Evolutionary conservation across 2,113 vertebrate species (phyloP), one percentile per base, ranked within the genome.

Genomic region (Ceyx margarethae): DNA sequence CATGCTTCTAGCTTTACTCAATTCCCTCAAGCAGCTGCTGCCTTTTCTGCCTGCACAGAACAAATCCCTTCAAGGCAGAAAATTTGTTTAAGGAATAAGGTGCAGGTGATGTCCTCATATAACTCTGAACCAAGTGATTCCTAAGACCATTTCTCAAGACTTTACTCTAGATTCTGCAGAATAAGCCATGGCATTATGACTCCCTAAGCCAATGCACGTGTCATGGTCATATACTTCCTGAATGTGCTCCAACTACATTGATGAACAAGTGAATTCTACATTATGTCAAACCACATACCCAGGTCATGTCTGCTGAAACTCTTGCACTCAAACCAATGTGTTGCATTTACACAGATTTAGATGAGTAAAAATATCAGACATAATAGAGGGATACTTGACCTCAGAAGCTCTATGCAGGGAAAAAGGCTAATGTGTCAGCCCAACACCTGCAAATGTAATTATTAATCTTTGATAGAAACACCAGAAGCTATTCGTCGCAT

Each of bases 201-300:
- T 77, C 37, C 17, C 18, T 78, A 62, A 54, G 35, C 12, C 3
- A 87, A 67, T 6, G 21, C 0, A 0, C 14, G 19, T 3, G 4
- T 51, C 73, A 45, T 48, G 10, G 35, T 71, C 45, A 53, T 13
- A 60, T 58, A 53, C 33, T 42, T 76, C 16, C 76, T 46, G 15
- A 66, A 51, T 5, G n/a, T 31, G 21, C 23, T 81, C 31, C 76
- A 88, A n/a, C 51, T 66, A n/a, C 17, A 61, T 5, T 20, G 17
- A 85, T 21, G 22, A 31, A 57, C 35, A 48, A 73, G 19, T 74
- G 31, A 90, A 75, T 61, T 83, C 23, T 67, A 35, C 2, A 1
- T 21, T 43, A 10, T 18, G 54, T 33, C 23, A 85, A 89, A 73
- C 23, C 48, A 33, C 13, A 37, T 28, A 29, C 45, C 14, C n/a